phyloP scores from a whole-genome alignment of 2,888 invertebrate genomes.

The Dione juno region DNA sequence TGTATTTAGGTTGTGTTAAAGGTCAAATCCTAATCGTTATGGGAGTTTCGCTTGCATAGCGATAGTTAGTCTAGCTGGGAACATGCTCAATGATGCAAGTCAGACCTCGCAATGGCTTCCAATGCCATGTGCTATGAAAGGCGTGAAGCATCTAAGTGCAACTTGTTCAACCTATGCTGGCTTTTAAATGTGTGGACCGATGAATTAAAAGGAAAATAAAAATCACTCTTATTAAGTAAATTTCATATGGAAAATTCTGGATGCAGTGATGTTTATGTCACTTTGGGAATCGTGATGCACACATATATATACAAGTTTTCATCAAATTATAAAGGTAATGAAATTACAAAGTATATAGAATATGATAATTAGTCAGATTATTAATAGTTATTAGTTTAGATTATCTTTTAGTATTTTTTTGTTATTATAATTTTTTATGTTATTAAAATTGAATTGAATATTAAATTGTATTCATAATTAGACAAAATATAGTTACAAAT shows the following conservation, averaged over 20 bases:
- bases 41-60: constrained; percentile 59
- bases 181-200: constrained; percentile 75
- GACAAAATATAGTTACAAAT: not conserved
- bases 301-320: constrained; percentile 49
- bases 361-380: no score
- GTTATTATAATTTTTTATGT: no score
- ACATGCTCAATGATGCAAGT: constrained; percentile 73
- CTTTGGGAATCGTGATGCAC: constrained; percentile 9
- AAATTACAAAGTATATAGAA: no score
- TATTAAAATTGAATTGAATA: no score
- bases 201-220: constrained; percentile 60
- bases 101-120: constrained; percentile 42
- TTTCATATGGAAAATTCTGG: constrained; percentile 19
- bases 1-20: constrained; percentile 42
- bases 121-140: constrained; percentile 68
- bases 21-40: constrained; percentile 42
- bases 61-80: constrained; percentile 65
- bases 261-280: constrained; percentile 4
- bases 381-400: no score
- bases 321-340: no score
- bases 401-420: no score
- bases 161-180: constrained; percentile 64
- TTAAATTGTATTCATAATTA: no score
- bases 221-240: constrained; percentile 18
- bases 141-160: constrained; percentile 82